These are phyloP conservation scores for Proisotoma minuta DNA, from an alignment of 2,888 invertebrate species.

Conservation along the genomic window DNA sequence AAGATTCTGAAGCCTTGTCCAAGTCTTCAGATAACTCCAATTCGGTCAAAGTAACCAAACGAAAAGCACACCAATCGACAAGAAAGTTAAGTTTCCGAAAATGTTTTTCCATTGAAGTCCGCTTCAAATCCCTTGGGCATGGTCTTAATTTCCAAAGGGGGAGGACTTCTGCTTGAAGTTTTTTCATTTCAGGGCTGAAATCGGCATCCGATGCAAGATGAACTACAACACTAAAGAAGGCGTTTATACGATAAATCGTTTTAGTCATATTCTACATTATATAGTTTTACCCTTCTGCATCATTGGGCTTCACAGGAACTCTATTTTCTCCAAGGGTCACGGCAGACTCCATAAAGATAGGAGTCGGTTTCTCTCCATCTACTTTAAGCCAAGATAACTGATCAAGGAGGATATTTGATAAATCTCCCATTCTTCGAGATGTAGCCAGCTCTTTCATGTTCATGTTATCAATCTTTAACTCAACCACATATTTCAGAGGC, in stretches of 20 bases:
- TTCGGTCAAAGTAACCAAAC: neutral
- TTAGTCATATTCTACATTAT: neutral
- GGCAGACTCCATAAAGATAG: conserved; percentile 78
- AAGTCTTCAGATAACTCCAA: conserved; percentile 6
- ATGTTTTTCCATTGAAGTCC: conserved; percentile 52
- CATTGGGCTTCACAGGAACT: conserved; percentile 72
- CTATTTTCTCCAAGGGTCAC: conserved; percentile 73
- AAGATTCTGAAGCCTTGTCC: neutral
- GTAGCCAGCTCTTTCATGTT: conserved; percentile 84
- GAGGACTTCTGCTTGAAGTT: conserved; percentile 72
- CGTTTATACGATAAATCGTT: conserved; percentile 1
- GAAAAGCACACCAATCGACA: neutral
- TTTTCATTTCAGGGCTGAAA: conserved; percentile 66
- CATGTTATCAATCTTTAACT: conserved; percentile 81
- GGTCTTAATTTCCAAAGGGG: conserved; percentile 71
- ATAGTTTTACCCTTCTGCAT: conserved; percentile 71
- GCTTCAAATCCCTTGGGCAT: conserved; percentile 76
- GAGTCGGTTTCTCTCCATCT: conserved; percentile 57
- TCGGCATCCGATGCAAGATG: conserved; percentile 70
- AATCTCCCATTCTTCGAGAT: conserved; percentile 63
- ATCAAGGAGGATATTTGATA: conserved; percentile 72
- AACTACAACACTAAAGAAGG: conserved; percentile 64
- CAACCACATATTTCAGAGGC: conserved; percentile 69
- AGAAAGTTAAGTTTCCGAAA: neutral
- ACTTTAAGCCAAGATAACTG: conserved; percentile 49